Evolutionary conservation across 2,888 invertebrate genomes (phyloP).

Genomic region (Mayetiola destructor): DNA sequence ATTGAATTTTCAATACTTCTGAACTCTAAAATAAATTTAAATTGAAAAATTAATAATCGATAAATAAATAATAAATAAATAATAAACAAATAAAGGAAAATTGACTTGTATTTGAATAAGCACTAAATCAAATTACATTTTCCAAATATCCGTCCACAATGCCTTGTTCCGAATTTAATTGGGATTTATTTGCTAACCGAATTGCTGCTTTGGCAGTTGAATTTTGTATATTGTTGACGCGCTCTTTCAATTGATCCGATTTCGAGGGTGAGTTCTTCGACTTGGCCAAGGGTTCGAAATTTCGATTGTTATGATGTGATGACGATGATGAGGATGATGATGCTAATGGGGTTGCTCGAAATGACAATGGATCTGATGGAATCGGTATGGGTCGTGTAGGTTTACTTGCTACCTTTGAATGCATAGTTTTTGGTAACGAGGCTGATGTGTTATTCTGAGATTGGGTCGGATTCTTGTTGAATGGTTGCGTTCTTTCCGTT

Average conservation of each 20-base stretch:
- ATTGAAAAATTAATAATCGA: slow-evolving; percentile 3
- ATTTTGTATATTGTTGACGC: slow-evolving; percentile 26
- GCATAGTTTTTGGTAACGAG: slow-evolving; percentile 15
- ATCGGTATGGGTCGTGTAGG: slow-evolving; percentile 4
- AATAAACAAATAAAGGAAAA: not conserved
- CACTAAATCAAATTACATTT: slow-evolving; percentile 32
- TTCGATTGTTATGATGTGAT: not conserved
- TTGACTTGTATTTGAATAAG: not conserved
- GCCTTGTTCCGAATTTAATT: slow-evolving; percentile 21
- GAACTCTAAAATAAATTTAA: slow-evolving; percentile 29
- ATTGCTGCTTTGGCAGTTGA: slow-evolving; percentile 27
- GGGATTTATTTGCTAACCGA: slow-evolving; percentile 24
- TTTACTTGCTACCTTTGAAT: slow-evolving; percentile 8
- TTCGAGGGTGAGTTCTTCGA: not conserved
- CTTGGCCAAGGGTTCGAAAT: not conserved
- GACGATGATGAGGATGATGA: not conserved
- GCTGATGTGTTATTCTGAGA: not conserved
- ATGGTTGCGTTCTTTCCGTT: not conserved
- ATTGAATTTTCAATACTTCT: slow-evolving; percentile 32
- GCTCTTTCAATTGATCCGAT: not conserved
- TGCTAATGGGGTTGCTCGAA: not conserved
- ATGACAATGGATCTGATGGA: not conserved
- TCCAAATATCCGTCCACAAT: slow-evolving; percentile 35
- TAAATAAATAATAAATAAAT: not conserved
- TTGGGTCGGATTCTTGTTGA: not conserved